Evolutionary conservation across 2,113 vertebrate genomes (phyloP), one percentile per base, ranked within the genome.

Genomic region (Scophthalmus maximus): DNA sequence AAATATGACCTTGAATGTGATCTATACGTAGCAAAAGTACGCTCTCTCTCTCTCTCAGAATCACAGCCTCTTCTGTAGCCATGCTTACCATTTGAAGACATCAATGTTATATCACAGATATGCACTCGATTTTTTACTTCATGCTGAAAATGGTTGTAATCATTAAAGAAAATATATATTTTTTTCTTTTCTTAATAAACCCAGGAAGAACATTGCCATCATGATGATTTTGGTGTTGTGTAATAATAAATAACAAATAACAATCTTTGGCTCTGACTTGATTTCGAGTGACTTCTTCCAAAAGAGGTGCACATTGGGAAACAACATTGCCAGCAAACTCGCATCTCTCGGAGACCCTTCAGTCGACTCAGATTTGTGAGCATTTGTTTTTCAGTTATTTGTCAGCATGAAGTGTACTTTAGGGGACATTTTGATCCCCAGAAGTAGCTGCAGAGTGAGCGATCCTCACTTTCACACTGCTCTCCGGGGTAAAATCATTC

Each of bases 1-100:
- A 72, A 53, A 58, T 87, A 62, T 61, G 57, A 74, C 75, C 47
- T 70, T 67, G 26, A 73, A 68, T 51, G 18, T 68, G 55, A 79
- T 67, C 25, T n/a, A n/a, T 9, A n/a, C 18, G 12, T n/a, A n/a
- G n/a, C n/a, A n/a, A n/a, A n/a, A n/a, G 44, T 47, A 23, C 15
- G 32, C 47, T 42, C 25, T 3, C 18, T 46, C 40, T 64, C 55
- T 50, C 50, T 53, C 32, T 0, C n/a, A n/a, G n/a, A 17, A 15
- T 40, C 36, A 61, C 18, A 60, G 26, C 42, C n/a, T 34, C 50
- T 26, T 69, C 40, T 23, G 9, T 10, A 53, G 44, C 49, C 22
- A 22, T 38, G 34, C 12, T 38, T 12, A 38, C 12, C 10, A 38
- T 38, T 18, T n/a, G 17, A 44, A 44, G 42, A 5, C n/a, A 17